Evolutionary conservation across 2,113 vertebrate species (phyloP).

Genomic region (Asarcornis scutulata): DNA sequence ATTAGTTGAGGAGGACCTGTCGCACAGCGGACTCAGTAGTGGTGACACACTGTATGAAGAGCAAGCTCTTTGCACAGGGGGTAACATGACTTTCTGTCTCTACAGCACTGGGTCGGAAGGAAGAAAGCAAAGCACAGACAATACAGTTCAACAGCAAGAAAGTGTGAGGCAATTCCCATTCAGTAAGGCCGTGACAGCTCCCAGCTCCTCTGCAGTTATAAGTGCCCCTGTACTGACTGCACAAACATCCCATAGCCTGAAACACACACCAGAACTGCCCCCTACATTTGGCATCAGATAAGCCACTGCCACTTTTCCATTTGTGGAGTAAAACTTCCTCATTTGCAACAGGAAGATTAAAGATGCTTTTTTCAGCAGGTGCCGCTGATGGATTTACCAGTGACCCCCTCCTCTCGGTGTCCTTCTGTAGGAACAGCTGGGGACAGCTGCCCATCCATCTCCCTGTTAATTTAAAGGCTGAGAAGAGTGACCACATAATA

Average conservation of each 20-base stretch:
- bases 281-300: neutral
- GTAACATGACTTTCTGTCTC: neutral
- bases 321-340: neutral
- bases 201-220: neutral
- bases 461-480: neutral
- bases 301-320: neutral
- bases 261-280: accelerated
- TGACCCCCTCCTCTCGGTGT: neutral
- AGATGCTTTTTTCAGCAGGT: neutral
- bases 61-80: neutral
- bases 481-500: neutral
- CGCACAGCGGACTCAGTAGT: neutral
- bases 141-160: neutral
- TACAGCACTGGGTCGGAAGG: neutral
- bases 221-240: no score
- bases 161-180: neutral
- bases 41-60: neutral
- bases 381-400: neutral
- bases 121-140: neutral
- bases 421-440: neutral
- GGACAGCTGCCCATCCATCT: neutral
- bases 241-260: neutral
- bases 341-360: neutral
- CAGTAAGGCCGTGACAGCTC: neutral
- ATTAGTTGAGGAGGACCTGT: neutral